Base-by-base conservation (phyloP, 2,797 vertebrate species). In the Chaetodon trifasciatus region DNA sequence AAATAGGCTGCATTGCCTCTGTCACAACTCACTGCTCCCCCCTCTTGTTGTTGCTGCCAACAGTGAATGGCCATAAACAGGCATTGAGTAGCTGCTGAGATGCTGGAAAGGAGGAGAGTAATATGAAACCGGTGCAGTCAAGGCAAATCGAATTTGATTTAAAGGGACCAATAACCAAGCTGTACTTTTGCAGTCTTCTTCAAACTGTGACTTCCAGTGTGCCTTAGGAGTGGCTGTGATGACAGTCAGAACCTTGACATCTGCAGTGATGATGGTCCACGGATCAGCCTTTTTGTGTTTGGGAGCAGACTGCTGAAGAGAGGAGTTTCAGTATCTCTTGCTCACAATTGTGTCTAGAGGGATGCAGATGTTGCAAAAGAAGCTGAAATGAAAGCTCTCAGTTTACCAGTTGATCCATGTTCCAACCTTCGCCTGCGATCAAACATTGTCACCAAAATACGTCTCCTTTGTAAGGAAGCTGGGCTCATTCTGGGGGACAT, bases 31-130 rank as follows among this genome's bases (percentile, higher is more conserved):
- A 23, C 70, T 81, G 79, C 62, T 67, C 69, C 47, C 49, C 68
- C 53, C 67, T 73, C 56, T 77, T 86, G 52, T 74, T 78, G 66
- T 81, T 67, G 57, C 62, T 88, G 71, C 64, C 50, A 79, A 46
- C 52, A 60, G 12, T 76, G 61, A 86, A 77, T 79, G 65, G 58
- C 49, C 58, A 72, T 71, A 81, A 86, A 76, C 63, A 80, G 60
- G 35, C 49, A 74, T 1, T 66, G 44, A 74, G 53, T 61, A 57
- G 40, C 23, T 63, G 35, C 68, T 66, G 65, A 53, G 58, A 52
- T 58, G 44, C 17, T 53, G 50, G 56, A 76, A 50, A 70, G 16
- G 28, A 76, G 40, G 1, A 28, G 16, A 60, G 35, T 61, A 70
- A 85, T 56, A 72, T 79, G 66, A 78, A 87, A 79, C 55, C 57